Evolutionary conservation across 2,797 vertebrate species (phyloP).

Genomic region (Babyrousa celebensis): DNA sequence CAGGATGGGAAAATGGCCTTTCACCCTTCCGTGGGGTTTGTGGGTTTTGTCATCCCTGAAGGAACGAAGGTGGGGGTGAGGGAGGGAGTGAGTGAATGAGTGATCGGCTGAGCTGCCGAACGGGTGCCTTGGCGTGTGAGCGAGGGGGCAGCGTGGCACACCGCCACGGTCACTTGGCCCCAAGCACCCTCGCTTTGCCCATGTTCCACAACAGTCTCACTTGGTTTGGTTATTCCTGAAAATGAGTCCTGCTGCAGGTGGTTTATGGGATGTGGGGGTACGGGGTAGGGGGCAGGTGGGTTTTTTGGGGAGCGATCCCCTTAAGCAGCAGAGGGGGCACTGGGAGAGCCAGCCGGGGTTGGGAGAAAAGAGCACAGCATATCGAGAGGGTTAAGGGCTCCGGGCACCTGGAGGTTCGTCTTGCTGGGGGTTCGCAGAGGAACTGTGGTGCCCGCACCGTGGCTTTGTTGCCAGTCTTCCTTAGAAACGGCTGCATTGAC

Average conservation of each 20-base stretch:
- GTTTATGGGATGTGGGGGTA: neutral
- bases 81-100: neutral
- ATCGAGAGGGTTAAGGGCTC: neutral
- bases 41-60: neutral
- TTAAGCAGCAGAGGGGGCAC: neutral
- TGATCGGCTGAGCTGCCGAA: neutral
- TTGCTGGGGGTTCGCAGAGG: neutral
- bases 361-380: neutral
- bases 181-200: neutral
- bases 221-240: neutral
- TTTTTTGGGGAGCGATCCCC: neutral
- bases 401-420: neutral
- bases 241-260: neutral
- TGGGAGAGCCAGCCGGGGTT: neutral
- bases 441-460: neutral
- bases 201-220: neutral
- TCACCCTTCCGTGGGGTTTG: neutral
- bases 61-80: neutral
- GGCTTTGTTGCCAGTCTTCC: neutral
- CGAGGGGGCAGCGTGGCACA: accelerated
- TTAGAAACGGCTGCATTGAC: neutral
- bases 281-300: neutral
- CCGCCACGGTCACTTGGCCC: neutral
- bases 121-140: neutral
- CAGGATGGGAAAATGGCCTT: neutral